A percentile compares a stretch with the other conserved stretches of the same genome.
These are phyloP conservation scores for Anastatus disparis DNA, from an alignment of 1,140 invertebrate species.

Conservation along the genomic window DNA sequence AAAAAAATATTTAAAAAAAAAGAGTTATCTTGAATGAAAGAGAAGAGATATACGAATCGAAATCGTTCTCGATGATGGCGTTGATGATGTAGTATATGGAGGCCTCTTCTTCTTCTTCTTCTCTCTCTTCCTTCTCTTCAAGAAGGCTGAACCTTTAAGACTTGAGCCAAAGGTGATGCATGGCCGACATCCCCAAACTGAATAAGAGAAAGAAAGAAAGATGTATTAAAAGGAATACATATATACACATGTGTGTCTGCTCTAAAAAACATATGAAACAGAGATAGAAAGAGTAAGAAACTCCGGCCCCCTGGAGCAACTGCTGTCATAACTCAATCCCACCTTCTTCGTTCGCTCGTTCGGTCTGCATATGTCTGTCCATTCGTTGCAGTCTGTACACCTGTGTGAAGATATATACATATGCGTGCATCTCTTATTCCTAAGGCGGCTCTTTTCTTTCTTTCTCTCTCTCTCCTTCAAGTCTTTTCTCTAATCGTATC, in stretches of 20 bases:
- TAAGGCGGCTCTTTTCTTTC: slow-evolving; percentile 3
- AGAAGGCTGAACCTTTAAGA: slow-evolving; percentile 62
- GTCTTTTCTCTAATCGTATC: slow-evolving; percentile 35
- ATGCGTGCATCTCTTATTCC: slow-evolving; percentile 2
- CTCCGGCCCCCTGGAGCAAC: slow-evolving; percentile 64
- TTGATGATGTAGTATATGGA: slow-evolving; percentile 50
- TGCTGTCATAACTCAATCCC: slow-evolving; percentile 69
- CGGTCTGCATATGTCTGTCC: slow-evolving; percentile 25
- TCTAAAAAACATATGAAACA: no score
- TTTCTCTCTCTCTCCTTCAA: slow-evolving; percentile 33
- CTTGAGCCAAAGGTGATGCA: slow-evolving; percentile 65
- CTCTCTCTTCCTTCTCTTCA: not conserved
- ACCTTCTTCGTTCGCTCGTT: slow-evolving; percentile 56
- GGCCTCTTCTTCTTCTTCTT: not conserved
- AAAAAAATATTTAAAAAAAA: not conserved
- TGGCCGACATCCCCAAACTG: slow-evolving; percentile 60
- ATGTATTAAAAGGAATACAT: slow-evolving; percentile 54
- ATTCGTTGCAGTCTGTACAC: slow-evolving; percentile 51
- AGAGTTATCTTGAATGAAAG: not conserved
- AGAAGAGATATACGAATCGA: slow-evolving; percentile 47
- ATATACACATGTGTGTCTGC: not conserved
- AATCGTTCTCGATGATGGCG: slow-evolving; percentile 59
- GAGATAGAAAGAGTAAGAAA: slow-evolving; percentile 9
- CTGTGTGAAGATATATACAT: slow-evolving; percentile 44
- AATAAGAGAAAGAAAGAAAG: slow-evolving; percentile 34